Evolutionary conservation across 2,113 vertebrate species (phyloP).

Genomic region (Apistogramma diplotaenia): DNA sequence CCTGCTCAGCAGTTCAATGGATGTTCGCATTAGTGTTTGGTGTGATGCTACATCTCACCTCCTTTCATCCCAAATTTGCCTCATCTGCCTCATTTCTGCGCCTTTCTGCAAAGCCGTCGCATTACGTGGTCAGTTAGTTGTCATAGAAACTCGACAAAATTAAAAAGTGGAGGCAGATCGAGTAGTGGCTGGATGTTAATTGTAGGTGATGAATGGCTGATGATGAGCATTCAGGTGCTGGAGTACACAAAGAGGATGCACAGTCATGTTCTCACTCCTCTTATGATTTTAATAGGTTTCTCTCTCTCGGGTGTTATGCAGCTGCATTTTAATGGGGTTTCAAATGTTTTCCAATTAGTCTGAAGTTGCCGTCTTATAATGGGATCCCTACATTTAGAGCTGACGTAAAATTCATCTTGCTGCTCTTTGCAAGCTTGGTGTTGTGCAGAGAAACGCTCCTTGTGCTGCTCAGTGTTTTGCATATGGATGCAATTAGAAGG

Average conservation of each 20-base stretch:
- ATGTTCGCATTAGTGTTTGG: slow-evolving; percentile 17
- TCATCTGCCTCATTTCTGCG: neutral
- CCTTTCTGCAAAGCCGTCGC: neutral
- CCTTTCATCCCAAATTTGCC: slow-evolving; percentile 18
- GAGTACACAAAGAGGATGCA: neutral
- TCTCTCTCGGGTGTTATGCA: neutral
- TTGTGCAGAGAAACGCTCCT: neutral
- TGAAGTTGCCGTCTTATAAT: neutral
- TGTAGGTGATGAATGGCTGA: neutral
- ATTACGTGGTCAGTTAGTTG: slow-evolving; percentile 23
- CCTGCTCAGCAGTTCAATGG: slow-evolving; percentile 47
- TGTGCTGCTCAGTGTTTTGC: neutral
- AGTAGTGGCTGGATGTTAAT: neutral
- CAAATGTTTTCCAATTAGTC: neutral
- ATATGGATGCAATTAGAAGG: slow-evolving; percentile 44
- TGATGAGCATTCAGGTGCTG: neutral
- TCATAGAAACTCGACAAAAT: slow-evolving; percentile 31
- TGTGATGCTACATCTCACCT: neutral
- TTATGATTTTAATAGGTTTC: neutral
- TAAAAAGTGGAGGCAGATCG: neutral
- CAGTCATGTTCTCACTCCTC: neutral
- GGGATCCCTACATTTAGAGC: neutral
- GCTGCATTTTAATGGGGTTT: neutral
- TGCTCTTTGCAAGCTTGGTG: neutral
- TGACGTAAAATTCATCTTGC: neutral